phyloP scores from a whole-genome alignment of 2,797 vertebrate genomes.

The Emys orbicularis region DNA sequence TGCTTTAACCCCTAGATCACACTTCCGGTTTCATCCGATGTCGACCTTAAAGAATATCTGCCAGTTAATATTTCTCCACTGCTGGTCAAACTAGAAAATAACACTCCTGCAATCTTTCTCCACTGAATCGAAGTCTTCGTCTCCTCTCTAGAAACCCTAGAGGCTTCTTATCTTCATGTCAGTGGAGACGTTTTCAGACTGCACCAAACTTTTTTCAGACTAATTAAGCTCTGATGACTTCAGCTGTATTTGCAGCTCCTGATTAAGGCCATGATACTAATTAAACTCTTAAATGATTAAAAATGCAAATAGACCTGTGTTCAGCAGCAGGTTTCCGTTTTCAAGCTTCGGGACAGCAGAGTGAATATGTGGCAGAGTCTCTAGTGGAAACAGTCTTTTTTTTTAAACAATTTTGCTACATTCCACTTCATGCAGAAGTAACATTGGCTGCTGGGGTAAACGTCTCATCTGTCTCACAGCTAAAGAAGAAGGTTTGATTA shows the following conservation, averaged over 20 bases:
- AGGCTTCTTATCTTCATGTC: constrained; percentile 35
- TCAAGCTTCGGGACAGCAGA: constrained; percentile 33
- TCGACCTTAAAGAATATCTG: not conserved
- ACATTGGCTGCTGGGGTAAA: not conserved
- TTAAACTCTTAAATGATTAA: constrained; percentile 82
- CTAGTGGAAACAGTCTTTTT: not conserved
- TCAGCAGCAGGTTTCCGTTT: constrained; percentile 54
- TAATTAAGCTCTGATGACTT: constrained; percentile 83
- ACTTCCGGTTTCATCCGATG: not conserved
- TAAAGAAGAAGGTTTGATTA: constrained; percentile 40
- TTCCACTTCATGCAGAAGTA: not conserved
- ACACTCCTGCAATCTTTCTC: constrained; percentile 24
- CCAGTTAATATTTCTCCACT: not conserved
- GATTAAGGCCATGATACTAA: constrained; percentile 80
- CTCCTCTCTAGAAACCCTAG: not conserved
- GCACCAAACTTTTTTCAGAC: constrained; percentile 51
- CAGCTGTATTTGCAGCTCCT: constrained; percentile 78
- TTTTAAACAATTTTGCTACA: not conserved
- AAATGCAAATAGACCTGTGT: constrained; percentile 78
- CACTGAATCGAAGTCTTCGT: constrained; percentile 24
- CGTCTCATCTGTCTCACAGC: constrained; percentile 33
- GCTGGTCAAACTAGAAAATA: not conserved
- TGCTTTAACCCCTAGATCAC: not conserved
- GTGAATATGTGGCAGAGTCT: constrained; percentile 31
- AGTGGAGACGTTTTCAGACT: constrained; percentile 46